These are phyloP conservation scores for Esperia sulphurella DNA, from an alignment of 2,888 invertebrate species.

Conservation along the genomic window DNA sequence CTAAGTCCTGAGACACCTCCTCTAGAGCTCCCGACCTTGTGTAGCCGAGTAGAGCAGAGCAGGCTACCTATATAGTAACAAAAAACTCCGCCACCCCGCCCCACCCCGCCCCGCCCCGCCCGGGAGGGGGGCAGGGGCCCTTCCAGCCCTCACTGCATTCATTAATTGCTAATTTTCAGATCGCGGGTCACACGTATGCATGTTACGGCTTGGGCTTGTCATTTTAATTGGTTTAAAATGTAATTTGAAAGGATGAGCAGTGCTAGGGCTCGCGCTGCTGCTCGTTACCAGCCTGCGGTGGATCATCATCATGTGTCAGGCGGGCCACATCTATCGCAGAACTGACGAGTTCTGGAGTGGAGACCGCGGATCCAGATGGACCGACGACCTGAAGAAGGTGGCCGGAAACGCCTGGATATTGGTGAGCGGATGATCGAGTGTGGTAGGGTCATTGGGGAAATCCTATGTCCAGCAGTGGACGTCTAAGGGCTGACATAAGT, in stretches of 20 bases:
- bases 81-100: slow-evolving; percentile 38
- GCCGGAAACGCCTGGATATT: too few species aligned
- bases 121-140: slow-evolving; percentile 21
- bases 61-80: slow-evolving; percentile 58
- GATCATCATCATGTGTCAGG: too few species aligned
- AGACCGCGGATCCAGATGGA: too few species aligned
- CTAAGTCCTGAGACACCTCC: slow-evolving; percentile 32
- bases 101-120: slow-evolving; percentile 26
- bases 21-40: slow-evolving; percentile 23
- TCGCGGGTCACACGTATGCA: slow-evolving; percentile 55
- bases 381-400: too few species aligned
- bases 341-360: too few species aligned
- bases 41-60: slow-evolving; percentile 40
- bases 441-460: too few species aligned
- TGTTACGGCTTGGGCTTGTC: slow-evolving; percentile 12
- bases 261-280: too few species aligned
- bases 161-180: slow-evolving; percentile 77
- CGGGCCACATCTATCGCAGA: too few species aligned
- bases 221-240: slow-evolving; percentile 5
- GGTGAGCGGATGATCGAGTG: too few species aligned
- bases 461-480: too few species aligned
- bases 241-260: neutral
- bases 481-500: too few species aligned
- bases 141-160: slow-evolving; percentile 53
- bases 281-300: too few species aligned